Conservation (phyloP, 2,113 vertebrate genomes). For the Formicarius rufipectus region DNA sequence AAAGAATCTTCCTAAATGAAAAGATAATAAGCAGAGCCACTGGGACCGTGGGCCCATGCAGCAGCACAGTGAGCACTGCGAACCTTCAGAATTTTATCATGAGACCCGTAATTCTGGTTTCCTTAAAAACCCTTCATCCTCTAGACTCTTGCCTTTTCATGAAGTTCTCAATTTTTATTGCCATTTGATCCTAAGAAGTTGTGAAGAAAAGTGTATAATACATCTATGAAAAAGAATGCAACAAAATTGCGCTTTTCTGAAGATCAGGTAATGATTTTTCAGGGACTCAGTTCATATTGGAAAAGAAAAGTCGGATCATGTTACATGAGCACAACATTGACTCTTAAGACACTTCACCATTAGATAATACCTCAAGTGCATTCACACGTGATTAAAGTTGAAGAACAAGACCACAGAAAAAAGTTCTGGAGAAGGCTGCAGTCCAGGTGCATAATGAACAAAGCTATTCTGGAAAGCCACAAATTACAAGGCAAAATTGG, state of each 20-base stretch:
- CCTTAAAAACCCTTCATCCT: background rate
- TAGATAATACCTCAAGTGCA: background rate
- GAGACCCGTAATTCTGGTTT: background rate
- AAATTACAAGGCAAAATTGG: background rate
- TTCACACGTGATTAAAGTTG: background rate
- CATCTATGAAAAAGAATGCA: background rate
- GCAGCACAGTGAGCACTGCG: background rate
- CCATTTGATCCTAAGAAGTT: background rate
- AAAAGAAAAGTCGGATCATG: background rate
- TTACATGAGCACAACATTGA: background rate
- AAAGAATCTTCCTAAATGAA: background rate
- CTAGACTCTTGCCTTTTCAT: background rate
- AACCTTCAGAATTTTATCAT: background rate
- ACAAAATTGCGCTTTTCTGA: background rate
- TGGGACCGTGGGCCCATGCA: background rate
- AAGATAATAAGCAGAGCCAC: accelerated
- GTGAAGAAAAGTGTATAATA: background rate
- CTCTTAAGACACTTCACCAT: background rate
- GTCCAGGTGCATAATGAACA: background rate
- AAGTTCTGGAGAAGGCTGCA: background rate
- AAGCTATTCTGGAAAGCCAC: background rate
- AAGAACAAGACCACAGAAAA: background rate
- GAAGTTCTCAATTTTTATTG: background rate
- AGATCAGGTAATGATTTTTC: background rate
- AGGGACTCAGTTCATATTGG: background rate